Conservation (phyloP, 2,797 vertebrate species). For the Rhinogobio ventralis region DNA sequence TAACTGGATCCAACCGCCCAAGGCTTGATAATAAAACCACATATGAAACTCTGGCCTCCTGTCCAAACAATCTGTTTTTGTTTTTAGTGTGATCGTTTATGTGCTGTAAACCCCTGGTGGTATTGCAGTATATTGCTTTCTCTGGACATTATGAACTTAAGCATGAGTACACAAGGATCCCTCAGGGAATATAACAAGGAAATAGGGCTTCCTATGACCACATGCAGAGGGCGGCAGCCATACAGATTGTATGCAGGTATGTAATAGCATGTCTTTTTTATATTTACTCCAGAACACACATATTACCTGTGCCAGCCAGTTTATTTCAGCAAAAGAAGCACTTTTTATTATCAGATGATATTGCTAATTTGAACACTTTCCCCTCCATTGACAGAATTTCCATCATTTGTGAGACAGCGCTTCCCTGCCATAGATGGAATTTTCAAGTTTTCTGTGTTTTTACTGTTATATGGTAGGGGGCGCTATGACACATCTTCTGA, state of each 20-base stretch:
- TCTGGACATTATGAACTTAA: slow-evolving; percentile 28
- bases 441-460: too few species aligned
- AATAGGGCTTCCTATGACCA: neutral
- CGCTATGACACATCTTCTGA: too few species aligned
- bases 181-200: slow-evolving; percentile 21
- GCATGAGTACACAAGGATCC: slow-evolving; percentile 23
- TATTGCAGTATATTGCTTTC: neutral
- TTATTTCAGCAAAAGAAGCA: neutral
- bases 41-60: slow-evolving; percentile 9
- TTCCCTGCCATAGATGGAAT: too few species aligned
- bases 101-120: neutral
- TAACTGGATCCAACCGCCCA: neutral
- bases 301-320: neutral
- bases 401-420: too few species aligned
- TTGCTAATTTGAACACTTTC: neutral
- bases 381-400: too few species aligned
- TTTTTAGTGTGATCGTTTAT: slow-evolving; percentile 24
- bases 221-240: neutral
- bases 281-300: neutral
- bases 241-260: neutral
- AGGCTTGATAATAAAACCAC: slow-evolving; percentile 7
- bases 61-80: slow-evolving; percentile 4
- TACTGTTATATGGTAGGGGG: too few species aligned
- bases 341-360: neutral
- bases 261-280: neutral